A percentile compares a stretch with the other conserved stretches of the same genome.
Conservation (phyloP, 2,113 vertebrate species). For the Gymnogyps californianus region DNA sequence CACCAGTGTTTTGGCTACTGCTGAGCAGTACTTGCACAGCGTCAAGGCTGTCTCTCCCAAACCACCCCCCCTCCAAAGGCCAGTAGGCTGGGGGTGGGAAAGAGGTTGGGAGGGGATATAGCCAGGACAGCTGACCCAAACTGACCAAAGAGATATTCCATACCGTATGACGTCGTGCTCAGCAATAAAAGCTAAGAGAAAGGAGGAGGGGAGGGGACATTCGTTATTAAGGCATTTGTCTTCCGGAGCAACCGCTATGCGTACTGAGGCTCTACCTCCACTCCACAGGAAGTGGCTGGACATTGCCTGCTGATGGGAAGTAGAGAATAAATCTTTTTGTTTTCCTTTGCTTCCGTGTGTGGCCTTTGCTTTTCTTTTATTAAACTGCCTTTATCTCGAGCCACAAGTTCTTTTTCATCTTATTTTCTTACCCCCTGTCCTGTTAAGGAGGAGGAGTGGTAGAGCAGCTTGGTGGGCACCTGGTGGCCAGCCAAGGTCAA, state of each 20-base stretch:
- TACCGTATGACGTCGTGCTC: background rate
- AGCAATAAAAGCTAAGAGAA: background rate
- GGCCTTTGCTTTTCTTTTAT: background rate
- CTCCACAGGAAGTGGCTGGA: background rate
- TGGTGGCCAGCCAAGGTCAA: background rate
- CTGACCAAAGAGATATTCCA: background rate
- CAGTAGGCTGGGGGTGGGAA: background rate
- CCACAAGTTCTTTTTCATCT: background rate
- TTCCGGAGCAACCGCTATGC: rapidly evolving
- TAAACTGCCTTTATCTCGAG: background rate
- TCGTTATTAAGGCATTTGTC: background rate
- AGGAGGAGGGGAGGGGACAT: background rate
- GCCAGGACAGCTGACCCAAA: background rate
- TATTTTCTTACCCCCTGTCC: background rate
- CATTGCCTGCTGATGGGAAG: background rate
- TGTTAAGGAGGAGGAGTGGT: background rate
- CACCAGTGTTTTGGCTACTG: background rate
- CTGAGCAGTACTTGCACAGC: background rate
- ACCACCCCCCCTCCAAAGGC: background rate
- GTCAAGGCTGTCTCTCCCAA: background rate
- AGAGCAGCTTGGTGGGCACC: background rate
- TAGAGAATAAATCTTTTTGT: background rate
- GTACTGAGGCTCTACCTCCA: background rate
- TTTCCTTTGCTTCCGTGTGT: background rate
- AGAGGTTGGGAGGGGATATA: no score